Conservation (phyloP, 1,140 invertebrate genomes). For the Eumaeus atala region DNA sequence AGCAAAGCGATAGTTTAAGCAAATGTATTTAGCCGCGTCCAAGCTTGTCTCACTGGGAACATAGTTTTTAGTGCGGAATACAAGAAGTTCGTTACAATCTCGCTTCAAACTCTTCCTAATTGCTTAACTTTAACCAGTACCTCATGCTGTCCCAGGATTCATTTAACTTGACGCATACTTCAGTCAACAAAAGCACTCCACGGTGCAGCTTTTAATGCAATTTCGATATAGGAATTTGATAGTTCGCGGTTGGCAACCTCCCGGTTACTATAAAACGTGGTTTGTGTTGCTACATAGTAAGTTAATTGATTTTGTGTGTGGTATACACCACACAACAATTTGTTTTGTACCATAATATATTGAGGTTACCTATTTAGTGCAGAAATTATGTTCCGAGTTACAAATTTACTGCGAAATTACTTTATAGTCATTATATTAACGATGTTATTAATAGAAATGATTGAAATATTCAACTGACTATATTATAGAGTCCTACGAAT, state of each 20-base stretch:
- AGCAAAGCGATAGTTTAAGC: too few relatives aligned
- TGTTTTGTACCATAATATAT: too few relatives aligned
- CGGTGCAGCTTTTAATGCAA: conserved; percentile 9
- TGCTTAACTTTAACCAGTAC: conserved; percentile 59
- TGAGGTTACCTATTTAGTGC: too few relatives aligned
- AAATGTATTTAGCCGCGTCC: not conserved
- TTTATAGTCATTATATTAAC: too few relatives aligned
- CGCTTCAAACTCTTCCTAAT: conserved; percentile 62
- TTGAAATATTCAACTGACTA: too few relatives aligned
- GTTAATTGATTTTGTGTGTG: conserved; percentile 23
- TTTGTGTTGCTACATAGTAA: conserved; percentile 3
- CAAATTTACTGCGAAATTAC: too few relatives aligned
- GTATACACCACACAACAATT: conserved; percentile 13
- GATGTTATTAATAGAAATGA: too few relatives aligned
- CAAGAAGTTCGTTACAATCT: conserved; percentile 63
- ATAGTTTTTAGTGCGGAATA: conserved; percentile 32
- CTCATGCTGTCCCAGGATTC: conserved; percentile 48
- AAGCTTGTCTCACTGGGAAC: not conserved
- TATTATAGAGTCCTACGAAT: too few relatives aligned
- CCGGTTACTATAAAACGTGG: conserved; percentile 2
- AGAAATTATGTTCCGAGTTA: too few relatives aligned
- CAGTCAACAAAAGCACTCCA: conserved; percentile 29
- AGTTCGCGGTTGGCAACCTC: not conserved
- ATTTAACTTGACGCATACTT: conserved; percentile 56
- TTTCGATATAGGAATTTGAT: conserved; percentile 15